phyloP scores from a whole-genome alignment of 2,113 vertebrate species.

The Calidris pygmaea region DNA sequence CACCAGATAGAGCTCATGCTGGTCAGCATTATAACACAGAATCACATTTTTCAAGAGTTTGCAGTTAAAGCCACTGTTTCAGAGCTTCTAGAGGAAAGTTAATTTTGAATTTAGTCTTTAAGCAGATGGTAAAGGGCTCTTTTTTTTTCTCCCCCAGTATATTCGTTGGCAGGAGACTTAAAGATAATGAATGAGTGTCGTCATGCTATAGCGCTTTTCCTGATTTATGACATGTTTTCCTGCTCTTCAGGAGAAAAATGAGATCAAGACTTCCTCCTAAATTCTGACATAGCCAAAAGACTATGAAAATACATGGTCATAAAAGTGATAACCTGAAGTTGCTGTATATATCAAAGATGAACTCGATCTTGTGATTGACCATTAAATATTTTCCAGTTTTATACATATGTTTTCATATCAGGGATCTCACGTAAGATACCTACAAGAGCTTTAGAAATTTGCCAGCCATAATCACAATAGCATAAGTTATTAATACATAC shows the following conservation, averaged over 20 bases:
- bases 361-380: neutral
- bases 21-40: neutral
- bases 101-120: neutral
- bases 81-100: neutral
- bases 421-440: neutral
- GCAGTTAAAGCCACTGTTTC: neutral
- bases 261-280: neutral
- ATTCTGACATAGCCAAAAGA: neutral
- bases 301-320: neutral
- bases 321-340: neutral
- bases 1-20: slow-evolving; percentile 38
- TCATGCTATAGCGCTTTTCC: neutral
- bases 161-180: neutral
- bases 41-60: neutral
- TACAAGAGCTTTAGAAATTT: neutral
- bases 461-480: neutral
- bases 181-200: neutral
- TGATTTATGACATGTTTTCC: neutral
- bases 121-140: neutral
- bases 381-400: neutral
- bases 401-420: neutral
- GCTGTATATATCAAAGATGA: neutral
- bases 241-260: neutral
- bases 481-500: neutral
- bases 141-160: neutral